Conservation (phyloP, 2,797 vertebrate genomes). For the Sphenopsis melanotis region DNA sequence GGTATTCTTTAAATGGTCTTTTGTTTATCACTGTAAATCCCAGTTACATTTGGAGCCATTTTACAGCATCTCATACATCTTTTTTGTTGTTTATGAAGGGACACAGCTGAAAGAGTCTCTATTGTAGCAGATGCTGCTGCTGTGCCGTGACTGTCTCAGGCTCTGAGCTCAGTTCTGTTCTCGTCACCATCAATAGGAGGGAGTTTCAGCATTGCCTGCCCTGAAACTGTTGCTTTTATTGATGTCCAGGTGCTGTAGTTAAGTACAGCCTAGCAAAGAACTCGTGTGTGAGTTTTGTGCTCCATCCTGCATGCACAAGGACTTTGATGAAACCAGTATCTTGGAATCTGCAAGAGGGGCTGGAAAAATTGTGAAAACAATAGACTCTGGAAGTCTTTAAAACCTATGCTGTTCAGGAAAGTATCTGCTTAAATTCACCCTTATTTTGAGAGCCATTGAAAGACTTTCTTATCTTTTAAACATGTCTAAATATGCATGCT, state of each 20-base stretch:
- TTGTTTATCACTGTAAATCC: neutral
- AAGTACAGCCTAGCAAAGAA: neutral
- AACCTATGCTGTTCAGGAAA: neutral
- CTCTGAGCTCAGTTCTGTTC: conserved; percentile 1
- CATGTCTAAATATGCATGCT: neutral
- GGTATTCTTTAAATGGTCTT: neutral
- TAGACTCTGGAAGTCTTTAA: neutral
- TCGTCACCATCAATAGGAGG: neutral
- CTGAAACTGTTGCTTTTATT: neutral
- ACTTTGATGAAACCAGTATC: neutral
- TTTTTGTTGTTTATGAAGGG: conserved; percentile 10
- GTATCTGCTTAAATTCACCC: neutral
- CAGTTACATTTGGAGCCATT: neutral
- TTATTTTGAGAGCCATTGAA: neutral
- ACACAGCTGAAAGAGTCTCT: conserved; percentile 1
- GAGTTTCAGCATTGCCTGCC: neutral
- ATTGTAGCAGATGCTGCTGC: neutral
- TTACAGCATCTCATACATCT: neutral
- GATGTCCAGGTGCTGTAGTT: neutral
- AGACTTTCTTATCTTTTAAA: neutral
- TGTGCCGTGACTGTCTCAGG: neutral
- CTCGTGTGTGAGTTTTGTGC: neutral
- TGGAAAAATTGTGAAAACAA: neutral
- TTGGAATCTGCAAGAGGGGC: neutral
- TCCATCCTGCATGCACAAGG: neutral